Base-by-base conservation (phyloP, 1,140 invertebrate species). In the Drosophila quadrilineata region DNA sequence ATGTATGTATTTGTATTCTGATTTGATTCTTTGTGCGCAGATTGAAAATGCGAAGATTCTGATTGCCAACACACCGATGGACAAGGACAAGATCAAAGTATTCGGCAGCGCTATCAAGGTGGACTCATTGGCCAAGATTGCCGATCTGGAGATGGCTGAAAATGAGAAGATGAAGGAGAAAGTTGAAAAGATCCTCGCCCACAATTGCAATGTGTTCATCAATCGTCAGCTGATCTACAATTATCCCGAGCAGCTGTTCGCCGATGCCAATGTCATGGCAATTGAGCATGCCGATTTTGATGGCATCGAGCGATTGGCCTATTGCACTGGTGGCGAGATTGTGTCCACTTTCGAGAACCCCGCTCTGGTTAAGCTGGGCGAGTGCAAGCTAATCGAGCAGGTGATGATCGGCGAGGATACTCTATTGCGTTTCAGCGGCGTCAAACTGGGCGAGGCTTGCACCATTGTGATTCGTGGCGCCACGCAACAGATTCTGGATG, bases 111-210 rank as follows among this genome's bases (percentile, higher is more conserved):
- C 97, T 71, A 98, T 99, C 53, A 94, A 97, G 82, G 98, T 99
- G 0, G 98, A 99, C 90, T 98, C 98, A 0, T 95, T 99, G 91
- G 95, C 98, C 2, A 99, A 99, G 90, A 97, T 99, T 57, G 98
- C 98, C 9, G 98, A 99, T 89, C 90, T 99, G 40, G 99, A 99
- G 91, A 87, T 96, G 19, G 98, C 98, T 14, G 99, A 99, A 87
- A 99, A 99, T 90, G 97, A 99, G 87, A 99, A 99, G 88, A 99
- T 99, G 99, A 99, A 98, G 89, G 96, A 99, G 67, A 99, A 99
- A 93, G 97, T 99, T 0, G 94, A 98, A 65, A 98, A 98, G 90
- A 99, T 99, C 63, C 88, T 99, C 4, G 95, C 95, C 71, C 98
- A 99, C 90, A 96, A 97, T 57, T 97, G 96, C 90, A 99, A 98